A percentile compares a stretch with the other conserved stretches of the same genome.
phyloP scores from a whole-genome alignment of 2,888 invertebrate species.

The Subacronicta megacephala region DNA sequence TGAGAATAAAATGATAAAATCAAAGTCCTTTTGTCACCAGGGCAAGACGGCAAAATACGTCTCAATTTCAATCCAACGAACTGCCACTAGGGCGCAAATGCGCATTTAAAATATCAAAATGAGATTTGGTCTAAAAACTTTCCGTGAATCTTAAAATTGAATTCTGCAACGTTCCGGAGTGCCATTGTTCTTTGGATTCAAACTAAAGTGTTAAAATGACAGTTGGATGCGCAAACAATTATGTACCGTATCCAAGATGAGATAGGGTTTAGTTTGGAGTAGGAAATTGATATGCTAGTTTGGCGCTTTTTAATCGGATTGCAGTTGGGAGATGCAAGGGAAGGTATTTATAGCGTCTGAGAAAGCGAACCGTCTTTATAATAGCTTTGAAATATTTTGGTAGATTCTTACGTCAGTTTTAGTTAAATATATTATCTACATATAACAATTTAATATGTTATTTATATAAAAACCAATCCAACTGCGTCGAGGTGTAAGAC shows the following conservation, averaged over 20 bases:
- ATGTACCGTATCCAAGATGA: conserved; percentile 5
- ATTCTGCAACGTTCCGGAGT: conserved; percentile 66
- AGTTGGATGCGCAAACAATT: conserved; percentile 39
- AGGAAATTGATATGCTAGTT: conserved; percentile 20
- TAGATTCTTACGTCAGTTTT: conserved; percentile 22
- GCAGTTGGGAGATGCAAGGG: conserved; percentile 52
- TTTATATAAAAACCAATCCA: no score
- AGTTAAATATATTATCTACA: no score
- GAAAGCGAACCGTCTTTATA: conserved; percentile 33
- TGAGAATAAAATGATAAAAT: no score
- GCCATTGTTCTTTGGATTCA: conserved; percentile 66
- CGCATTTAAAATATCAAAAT: conserved; percentile 74
- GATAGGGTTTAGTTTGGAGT: conserved; percentile 40
- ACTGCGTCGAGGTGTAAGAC: no score
- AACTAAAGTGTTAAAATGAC: conserved; percentile 63
- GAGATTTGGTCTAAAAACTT: conserved; percentile 70
- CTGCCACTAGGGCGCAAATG: conserved; percentile 57
- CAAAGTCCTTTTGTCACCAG: neutral
- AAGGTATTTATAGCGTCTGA: conserved; percentile 65
- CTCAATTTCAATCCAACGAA: conserved; percentile 59
- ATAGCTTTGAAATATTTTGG: conserved; percentile 14
- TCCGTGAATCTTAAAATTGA: conserved; percentile 74
- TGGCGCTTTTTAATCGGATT: conserved; percentile 70
- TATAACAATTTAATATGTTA: no score
- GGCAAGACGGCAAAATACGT: conserved; percentile 48